Evolutionary conservation across 2,888 invertebrate species (phyloP), one percentile per base, ranked within the genome.

Genomic region (Didymodactylos carnosus): DNA sequence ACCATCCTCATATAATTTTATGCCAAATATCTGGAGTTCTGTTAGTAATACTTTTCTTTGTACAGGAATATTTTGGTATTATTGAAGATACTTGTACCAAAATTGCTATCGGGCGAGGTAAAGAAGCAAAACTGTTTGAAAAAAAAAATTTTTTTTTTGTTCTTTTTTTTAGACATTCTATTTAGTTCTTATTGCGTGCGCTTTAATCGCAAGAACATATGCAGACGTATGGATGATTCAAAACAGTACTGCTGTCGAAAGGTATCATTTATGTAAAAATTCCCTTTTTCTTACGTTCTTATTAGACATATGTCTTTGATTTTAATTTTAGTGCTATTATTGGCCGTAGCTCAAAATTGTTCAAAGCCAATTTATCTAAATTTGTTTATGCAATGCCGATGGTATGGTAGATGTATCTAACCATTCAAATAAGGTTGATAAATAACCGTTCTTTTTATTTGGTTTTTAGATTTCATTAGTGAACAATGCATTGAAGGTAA

Each of bases 161-260:
- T 29, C 27, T 10, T 70, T 19, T 23, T 41, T 27, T 40, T 25
- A 73, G 73, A 39, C 16, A 35, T n/a, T 41, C 1, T 84, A 83
- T 76, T 76, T 83, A 70, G 39, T 79, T 6, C 72, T 85, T 40
- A 85, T 86, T 69, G 95, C 94, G 0, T 81, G 85, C 7, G 88
- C 92, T 7, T 86, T 98, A 53, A 87, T 94, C 29, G 88, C 91
- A 3, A 87, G 95, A 78, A 94, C 97, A 0, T 87, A 93, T 78
- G 94, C 94, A 80, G 98, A 98, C 84, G 87, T 98, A 72, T 98
- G 94, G 94, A 89, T 97, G 86, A 98, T 98, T 78, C 90, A 91
- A 80, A 92, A 91, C 82, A 91, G 91, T 16, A 97, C 97, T 3
- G 87, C 90, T 73, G 88, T 97, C 78, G 97, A 97, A 86, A 92